phyloP scores from a whole-genome alignment of 1,140 invertebrate species.

The Nomia melanderi region DNA sequence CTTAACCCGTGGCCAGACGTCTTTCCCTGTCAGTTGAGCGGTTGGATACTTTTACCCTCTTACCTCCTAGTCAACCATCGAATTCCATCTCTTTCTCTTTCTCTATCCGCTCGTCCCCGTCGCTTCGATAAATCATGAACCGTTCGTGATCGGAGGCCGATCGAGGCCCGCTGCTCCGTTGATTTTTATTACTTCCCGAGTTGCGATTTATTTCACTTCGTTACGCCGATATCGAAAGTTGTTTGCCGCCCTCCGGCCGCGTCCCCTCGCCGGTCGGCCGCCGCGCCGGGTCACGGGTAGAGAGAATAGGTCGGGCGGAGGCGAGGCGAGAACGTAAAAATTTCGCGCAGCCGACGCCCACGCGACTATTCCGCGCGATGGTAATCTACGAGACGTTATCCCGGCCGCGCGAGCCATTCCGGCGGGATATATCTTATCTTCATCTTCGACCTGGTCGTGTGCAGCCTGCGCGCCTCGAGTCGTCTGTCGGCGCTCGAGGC shows the following conservation, averaged over 20 bases:
- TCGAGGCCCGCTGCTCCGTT: constrained; percentile 44
- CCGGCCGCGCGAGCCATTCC: constrained; percentile 7
- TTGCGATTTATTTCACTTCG: constrained; percentile 64
- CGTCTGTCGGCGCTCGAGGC: constrained; percentile 32
- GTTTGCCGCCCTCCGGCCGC: constrained; percentile 47
- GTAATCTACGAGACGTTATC: constrained; percentile 45
- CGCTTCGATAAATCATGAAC: constrained; percentile 57
- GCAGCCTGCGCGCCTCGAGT: too few species aligned
- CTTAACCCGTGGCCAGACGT: not conserved
- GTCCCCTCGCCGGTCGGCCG: too few species aligned
- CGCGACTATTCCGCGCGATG: constrained; percentile 50
- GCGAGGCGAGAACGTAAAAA: constrained; percentile 42
- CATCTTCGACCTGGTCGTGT: constrained; percentile 28
- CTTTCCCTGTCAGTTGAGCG: constrained; percentile 34
- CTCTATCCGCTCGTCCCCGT: constrained; percentile 14
- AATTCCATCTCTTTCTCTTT: too few species aligned
- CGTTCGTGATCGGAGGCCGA: constrained; percentile 48
- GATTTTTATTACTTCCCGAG: constrained; percentile 60
- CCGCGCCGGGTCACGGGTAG: not conserved
- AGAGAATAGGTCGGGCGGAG: not conserved
- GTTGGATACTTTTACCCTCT: constrained; percentile 33
- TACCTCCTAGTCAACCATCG: too few species aligned
- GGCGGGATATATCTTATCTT: constrained; percentile 52
- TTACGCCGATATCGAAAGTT: constrained; percentile 60
- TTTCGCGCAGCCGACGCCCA: constrained; percentile 48